phyloP scores from a whole-genome alignment of 2,888 invertebrate species.

The Drosophila putrida region DNA sequence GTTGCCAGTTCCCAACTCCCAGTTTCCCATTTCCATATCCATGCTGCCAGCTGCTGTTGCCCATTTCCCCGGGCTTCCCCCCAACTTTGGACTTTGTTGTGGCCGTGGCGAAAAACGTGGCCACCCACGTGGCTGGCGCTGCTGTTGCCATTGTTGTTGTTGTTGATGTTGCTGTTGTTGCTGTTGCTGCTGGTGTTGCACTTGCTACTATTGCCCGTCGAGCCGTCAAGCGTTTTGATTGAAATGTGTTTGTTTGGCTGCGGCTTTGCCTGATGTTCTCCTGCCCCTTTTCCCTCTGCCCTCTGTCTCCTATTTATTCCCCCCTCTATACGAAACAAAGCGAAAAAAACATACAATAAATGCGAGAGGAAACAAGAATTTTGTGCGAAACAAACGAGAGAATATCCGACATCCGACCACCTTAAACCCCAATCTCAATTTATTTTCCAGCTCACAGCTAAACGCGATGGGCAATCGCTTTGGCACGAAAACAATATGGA shows the following conservation, averaged over 20 bases:
- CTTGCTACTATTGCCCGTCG: constrained; percentile 51
- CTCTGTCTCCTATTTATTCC: not conserved
- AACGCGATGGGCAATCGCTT: constrained; percentile 39
- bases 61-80: constrained; percentile 5
- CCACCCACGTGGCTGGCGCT: constrained; percentile 61
- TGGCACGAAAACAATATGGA: constrained; percentile 50
- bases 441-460: constrained; percentile 14
- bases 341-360: constrained; percentile 54
- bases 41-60: constrained; percentile 24
- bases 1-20: not conserved
- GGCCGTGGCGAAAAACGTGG: constrained; percentile 50
- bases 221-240: constrained; percentile 72
- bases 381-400: constrained; percentile 47
- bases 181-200: constrained; percentile 29
- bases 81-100: constrained; percentile 41
- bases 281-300: not conserved
- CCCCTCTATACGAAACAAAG: not conserved
- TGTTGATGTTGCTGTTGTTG: constrained; percentile 9
- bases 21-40: constrained; percentile 8
- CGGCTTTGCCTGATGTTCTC: constrained; percentile 51
- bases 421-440: constrained; percentile 7
- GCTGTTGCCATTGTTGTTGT: constrained; percentile 11
- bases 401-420: constrained; percentile 46
- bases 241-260: constrained; percentile 79
- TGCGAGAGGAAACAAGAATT: constrained; percentile 52